A percentile compares a stretch with the other conserved stretches of the same genome.
Evolutionary conservation across 2,888 invertebrate species (phyloP).

Genomic region (Dorcus hopei): DNA sequence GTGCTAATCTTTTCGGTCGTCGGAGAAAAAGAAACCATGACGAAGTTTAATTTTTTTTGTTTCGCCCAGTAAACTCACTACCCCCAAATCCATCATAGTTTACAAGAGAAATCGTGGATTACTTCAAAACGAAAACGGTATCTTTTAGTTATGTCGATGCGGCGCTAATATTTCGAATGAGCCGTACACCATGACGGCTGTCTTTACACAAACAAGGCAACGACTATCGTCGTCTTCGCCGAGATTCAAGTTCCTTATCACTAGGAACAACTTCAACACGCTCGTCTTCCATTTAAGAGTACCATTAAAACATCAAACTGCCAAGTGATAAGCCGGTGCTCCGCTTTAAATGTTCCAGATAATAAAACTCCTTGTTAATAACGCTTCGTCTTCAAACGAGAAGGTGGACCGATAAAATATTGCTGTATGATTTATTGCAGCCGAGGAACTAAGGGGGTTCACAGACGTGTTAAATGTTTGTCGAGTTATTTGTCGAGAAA

Average conservation of each 20-base stretch:
- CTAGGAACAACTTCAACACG: conserved; percentile 8
- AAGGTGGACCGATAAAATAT: too few relatives aligned
- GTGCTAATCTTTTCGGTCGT: not conserved
- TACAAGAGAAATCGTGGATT: too few relatives aligned
- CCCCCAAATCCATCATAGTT: too few relatives aligned
- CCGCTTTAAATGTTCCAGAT: conserved; percentile 20
- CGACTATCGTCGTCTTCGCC: not conserved
- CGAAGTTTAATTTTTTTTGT: too few relatives aligned
- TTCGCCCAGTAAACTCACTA: too few relatives aligned
- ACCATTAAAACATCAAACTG: conserved; percentile 23
- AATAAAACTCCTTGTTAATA: conserved; percentile 19
- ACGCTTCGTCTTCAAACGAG: conserved; percentile 12
- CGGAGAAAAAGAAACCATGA: too few relatives aligned
- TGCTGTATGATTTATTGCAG: too few relatives aligned
- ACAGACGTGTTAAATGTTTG: too few relatives aligned
- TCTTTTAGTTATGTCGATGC: too few relatives aligned
- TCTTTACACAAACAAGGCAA: not conserved
- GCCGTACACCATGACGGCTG: not conserved
- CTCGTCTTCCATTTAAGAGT: conserved; percentile 21
- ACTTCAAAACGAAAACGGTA: too few relatives aligned
- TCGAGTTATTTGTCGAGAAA: too few relatives aligned
- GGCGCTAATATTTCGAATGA: not conserved
- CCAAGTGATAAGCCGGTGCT: conserved; percentile 18
- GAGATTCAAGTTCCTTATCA: conserved; percentile 2
- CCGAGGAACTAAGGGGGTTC: too few relatives aligned